Base-by-base conservation (phyloP, 1,140 invertebrate genomes). In the Helicoverpa zea region DNA sequence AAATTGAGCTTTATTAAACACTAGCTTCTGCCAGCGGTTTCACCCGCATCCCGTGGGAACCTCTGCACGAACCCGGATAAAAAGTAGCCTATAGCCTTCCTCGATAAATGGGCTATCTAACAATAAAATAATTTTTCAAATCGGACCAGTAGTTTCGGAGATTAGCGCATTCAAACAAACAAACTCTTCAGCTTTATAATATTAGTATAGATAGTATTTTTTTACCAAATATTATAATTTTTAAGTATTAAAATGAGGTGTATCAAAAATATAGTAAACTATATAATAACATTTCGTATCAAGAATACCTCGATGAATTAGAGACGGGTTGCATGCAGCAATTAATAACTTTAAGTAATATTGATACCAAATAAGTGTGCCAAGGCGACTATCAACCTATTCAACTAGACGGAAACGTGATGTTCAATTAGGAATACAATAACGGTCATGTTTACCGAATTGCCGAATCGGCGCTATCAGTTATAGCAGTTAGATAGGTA, bases 331-430 rank as follows among this genome's bases (percentile, higher is more conserved):
- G 56, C 72, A 75, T 49, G 72, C 56, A 47, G 72, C 56, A 75
- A 75, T 75, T 75, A 75, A 59, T 79, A 81, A 84, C 81, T 75
- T 82, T 76, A 83, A 81, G 84, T 81, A 89, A 85, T 86, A 86
- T 87, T 87, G 82, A 84, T 83, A 85, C 80, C 83, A 87, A 86
- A 86, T 84, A 90, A 88, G 86, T 90, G 79, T 92, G 91, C 88
- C 91, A 92, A 92, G 91, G 91, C 83, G 80, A 91, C 80, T 82
- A 82, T 74, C 82, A 81, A 78, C 70, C 52, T 79, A 83, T 85
- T 83, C 87, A 84, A 87, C 84, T 86, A 87, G 87, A 90, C 83
- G 87, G 87, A 92, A 91, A 89, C 90, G 87, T 87, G 87, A 89
- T 88, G 87, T 88, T 89, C 90, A 88, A 88, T 89, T 87, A 88